These are phyloP conservation scores for Phenganax marumi DNA, from an alignment of 92 coral and sea anemone species.

Conservation along the genomic window DNA sequence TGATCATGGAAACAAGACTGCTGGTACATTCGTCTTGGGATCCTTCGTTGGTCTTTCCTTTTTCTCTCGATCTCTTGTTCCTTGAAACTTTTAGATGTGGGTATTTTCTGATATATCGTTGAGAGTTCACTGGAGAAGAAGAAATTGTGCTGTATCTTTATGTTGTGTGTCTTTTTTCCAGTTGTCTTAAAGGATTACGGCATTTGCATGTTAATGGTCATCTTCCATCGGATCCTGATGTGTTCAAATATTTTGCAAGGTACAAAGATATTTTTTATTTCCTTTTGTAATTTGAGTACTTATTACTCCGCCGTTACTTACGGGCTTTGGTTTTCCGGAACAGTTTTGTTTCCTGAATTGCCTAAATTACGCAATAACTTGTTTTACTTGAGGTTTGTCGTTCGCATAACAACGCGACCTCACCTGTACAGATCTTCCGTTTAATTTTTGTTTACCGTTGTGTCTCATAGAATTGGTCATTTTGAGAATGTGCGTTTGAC, in stretches of 20 bases:
- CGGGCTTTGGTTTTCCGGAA: too few relatives aligned
- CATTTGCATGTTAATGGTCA: slow-evolving; percentile 83
- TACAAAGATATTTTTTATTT: slow-evolving; percentile 22
- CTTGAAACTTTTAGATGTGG: background rate
- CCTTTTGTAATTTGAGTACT: background rate
- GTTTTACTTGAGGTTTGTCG: background rate
- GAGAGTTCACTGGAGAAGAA: background rate
- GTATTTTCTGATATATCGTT: background rate
- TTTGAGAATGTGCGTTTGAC: slow-evolving; percentile 85
- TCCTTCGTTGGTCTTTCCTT: too few relatives aligned
- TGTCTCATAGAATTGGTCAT: slow-evolving; percentile 69
- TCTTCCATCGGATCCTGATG: slow-evolving; percentile 84
- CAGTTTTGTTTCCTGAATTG: too few relatives aligned
- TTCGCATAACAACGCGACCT: background rate
- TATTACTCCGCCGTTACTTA: too few relatives aligned
- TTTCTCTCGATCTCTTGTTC: background rate
- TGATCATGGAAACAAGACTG: too few relatives aligned
- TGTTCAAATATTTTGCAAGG: slow-evolving; percentile 86
- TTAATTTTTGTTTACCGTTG: background rate
- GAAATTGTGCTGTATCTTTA: background rate
- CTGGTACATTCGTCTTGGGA: too few relatives aligned
- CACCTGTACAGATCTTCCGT: background rate
- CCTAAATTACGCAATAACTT: too few relatives aligned
- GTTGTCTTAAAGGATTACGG: slow-evolving; percentile 87
- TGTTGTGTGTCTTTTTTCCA: slow-evolving; percentile 17